Percentiles rank a stretch among this genome's conserved stretches.
phyloP scores from a whole-genome alignment of 1,140 invertebrate species.

The Mycetomoellerius zeteki region DNA sequence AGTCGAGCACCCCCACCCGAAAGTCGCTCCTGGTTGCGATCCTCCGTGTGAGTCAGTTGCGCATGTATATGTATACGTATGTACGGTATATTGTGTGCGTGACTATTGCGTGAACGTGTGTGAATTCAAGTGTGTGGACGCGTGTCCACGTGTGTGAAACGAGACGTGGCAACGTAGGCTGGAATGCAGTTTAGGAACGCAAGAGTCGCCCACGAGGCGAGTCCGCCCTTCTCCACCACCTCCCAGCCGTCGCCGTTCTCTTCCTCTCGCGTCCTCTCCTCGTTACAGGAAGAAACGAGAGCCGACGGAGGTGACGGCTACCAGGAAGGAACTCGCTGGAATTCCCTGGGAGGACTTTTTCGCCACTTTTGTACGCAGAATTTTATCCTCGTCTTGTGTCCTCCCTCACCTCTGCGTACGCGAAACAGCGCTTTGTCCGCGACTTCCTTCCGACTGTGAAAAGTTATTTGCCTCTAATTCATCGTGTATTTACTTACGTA shows the following conservation, averaged over 20 bases:
- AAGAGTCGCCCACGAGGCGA: conserved; percentile 71
- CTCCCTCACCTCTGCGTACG: conserved; percentile 42
- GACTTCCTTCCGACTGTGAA: conserved; percentile 25
- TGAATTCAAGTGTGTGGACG: not conserved
- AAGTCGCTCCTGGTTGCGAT: conserved; percentile 33
- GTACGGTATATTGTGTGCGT: too few species aligned
- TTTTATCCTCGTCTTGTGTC: conserved; percentile 66
- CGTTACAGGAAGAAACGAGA: conserved; percentile 73
- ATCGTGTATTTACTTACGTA: conserved; percentile 6
- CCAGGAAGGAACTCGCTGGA: conserved; percentile 80
- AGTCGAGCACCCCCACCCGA: conserved; percentile 48
- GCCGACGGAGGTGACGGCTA: conserved; percentile 75
- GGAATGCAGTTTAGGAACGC: conserved; percentile 82
- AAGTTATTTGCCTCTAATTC: conserved; percentile 48
- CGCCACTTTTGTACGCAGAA: conserved; percentile 56
- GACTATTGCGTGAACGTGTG: not conserved
- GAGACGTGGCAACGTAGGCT: conserved; percentile 80
- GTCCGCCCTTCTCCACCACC: conserved; percentile 47
- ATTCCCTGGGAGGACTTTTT: conserved; percentile 62
- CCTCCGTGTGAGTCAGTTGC: not conserved
- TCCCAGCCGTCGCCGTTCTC: conserved; percentile 16
- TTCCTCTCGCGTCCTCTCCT: conserved; percentile 61
- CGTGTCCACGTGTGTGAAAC: conserved; percentile 67
- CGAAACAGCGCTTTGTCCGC: conserved; percentile 45
- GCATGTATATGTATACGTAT: not conserved